Percentiles rank a stretch among this genome's conserved stretches.
Evolutionary conservation across 1,140 invertebrate species (phyloP).

Genomic region (Anoplophora glabripennis): DNA sequence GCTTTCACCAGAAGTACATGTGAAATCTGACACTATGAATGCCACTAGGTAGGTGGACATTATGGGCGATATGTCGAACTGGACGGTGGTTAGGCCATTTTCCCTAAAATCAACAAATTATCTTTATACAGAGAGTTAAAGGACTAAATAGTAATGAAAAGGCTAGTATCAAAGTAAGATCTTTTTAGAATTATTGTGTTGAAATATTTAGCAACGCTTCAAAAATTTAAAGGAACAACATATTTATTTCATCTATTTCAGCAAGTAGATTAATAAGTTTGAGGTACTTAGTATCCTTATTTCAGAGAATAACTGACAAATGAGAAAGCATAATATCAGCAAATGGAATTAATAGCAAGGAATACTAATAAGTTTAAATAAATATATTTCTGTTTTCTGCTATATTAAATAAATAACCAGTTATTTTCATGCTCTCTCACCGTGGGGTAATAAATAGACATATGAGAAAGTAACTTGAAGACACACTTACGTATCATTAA

Average conservation of each 20-base stretch:
- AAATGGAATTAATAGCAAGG: neutral
- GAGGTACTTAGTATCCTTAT: too few relatives aligned
- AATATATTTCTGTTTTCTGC: neutral
- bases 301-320: too few relatives aligned
- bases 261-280: too few relatives aligned
- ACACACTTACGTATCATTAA: neutral
- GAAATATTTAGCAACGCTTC: too few relatives aligned
- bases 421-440: neutral
- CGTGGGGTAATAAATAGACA: neutral
- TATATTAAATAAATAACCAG: neutral
- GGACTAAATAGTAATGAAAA: too few relatives aligned
- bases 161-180: too few relatives aligned
- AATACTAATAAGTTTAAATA: neutral
- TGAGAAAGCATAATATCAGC: neutral
- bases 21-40: slow-evolving; percentile 64
- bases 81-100: slow-evolving; percentile 33
- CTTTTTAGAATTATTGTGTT: too few relatives aligned
- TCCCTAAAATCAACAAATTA: slow-evolving; percentile 48
- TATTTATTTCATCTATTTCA: too few relatives aligned
- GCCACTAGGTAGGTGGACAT: slow-evolving; percentile 98
- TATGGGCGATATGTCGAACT: slow-evolving; percentile 82
- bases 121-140: neutral
- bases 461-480: neutral
- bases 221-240: too few relatives aligned
- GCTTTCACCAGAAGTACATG: slow-evolving; percentile 44